phyloP scores from a whole-genome alignment of 2,888 invertebrate genomes.

The Hyppa rectilinea region DNA sequence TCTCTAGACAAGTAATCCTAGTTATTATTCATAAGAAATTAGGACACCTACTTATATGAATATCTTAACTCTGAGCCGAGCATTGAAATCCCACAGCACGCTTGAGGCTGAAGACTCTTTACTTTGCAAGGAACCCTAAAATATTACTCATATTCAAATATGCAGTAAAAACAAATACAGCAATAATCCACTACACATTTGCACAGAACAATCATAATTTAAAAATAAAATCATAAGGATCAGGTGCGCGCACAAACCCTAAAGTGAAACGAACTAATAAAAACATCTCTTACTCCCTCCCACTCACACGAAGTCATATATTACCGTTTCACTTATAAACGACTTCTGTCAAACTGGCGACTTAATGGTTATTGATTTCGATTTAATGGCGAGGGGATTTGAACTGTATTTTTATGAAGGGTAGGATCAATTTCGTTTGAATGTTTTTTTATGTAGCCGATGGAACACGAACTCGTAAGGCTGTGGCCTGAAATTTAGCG shows the following conservation, averaged over 20 bases:
- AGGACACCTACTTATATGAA: too few relatives aligned
- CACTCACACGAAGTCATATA: slow-evolving; percentile 68
- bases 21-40: background rate
- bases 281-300: slow-evolving; percentile 74
- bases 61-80: background rate
- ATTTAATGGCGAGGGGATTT: slow-evolving; percentile 70
- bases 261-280: slow-evolving; percentile 76
- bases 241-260: slow-evolving; percentile 85
- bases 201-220: slow-evolving; percentile 75
- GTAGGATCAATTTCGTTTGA: slow-evolving; percentile 62
- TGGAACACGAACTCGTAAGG: slow-evolving; percentile 45
- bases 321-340: slow-evolving; percentile 76
- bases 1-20: too few relatives aligned
- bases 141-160: slow-evolving; percentile 41
- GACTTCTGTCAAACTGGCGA: slow-evolving; percentile 86
- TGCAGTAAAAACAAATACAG: slow-evolving; percentile 50
- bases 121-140: background rate
- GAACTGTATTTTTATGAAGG: slow-evolving; percentile 68
- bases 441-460: slow-evolving; percentile 50
- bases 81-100: background rate
- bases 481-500: slow-evolving; percentile 61
- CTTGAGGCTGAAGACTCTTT: background rate
- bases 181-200: slow-evolving; percentile 64
- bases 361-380: slow-evolving; percentile 88
- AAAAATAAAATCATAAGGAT: slow-evolving; percentile 87